Evolutionary conservation across 2,113 vertebrate species (phyloP).

Genomic region (Cebidichthys violaceus): DNA sequence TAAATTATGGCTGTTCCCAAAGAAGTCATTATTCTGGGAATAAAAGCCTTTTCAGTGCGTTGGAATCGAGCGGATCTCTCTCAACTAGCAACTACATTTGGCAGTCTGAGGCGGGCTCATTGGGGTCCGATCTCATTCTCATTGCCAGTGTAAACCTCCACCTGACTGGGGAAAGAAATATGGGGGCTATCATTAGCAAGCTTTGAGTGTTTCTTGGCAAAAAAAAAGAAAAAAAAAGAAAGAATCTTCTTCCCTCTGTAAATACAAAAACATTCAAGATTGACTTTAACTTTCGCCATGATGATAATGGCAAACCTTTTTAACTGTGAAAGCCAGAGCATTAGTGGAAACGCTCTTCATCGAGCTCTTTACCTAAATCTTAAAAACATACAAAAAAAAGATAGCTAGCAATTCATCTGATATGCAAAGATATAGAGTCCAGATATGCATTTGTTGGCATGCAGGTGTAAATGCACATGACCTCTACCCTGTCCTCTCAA

Average conservation of each 20-base stretch:
- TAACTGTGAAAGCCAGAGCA: neutral
- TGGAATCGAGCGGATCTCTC: neutral
- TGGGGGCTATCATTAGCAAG: neutral
- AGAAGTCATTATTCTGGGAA: constrained; percentile 16
- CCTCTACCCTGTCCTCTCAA: constrained; percentile 25
- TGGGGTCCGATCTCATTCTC: constrained; percentile 3
- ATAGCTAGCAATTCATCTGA: neutral
- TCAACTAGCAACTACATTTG: constrained; percentile 3
- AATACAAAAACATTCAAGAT: constrained; percentile 8
- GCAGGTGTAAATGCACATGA: constrained; percentile 17
- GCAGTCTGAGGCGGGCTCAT: neutral
- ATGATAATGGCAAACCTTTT: neutral
- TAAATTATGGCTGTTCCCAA: constrained; percentile 12
- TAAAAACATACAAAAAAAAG: neutral
- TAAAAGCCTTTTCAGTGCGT: constrained; percentile 5
- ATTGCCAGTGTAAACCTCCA: constrained; percentile 9
- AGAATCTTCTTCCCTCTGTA: neutral
- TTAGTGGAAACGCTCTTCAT: neutral
- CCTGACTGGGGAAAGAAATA: neutral
- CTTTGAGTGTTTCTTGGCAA: neutral
- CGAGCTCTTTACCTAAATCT: neutral
- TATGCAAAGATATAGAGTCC: neutral
- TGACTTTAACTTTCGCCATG: neutral
- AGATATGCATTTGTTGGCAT: neutral
- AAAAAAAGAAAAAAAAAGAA: neutral